Percentiles rank a stretch among this genome's conserved stretches.
Evolutionary conservation across 2,797 vertebrate genomes (phyloP).

Genomic region (Sus cebifrons): DNA sequence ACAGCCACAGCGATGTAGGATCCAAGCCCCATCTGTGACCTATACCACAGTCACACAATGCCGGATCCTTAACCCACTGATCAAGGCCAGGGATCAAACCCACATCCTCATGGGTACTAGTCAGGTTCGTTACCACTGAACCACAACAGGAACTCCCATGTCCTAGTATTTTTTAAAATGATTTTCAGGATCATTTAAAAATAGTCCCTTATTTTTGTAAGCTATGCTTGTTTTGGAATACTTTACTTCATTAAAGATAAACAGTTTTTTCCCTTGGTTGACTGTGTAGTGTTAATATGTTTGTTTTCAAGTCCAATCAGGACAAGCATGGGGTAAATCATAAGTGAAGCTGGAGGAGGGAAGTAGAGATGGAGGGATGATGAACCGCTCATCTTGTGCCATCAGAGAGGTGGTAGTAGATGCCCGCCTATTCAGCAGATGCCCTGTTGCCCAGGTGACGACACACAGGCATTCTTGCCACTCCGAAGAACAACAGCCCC

Average conservation of each 20-base stretch:
- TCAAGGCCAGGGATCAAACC: too few species aligned
- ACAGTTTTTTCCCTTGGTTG: not conserved
- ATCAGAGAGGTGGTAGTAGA: not conserved
- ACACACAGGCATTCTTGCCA: not conserved
- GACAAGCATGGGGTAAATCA: not conserved
- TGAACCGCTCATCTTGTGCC: not conserved
- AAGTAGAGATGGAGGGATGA: not conserved
- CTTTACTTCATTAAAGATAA: slow-evolving; percentile 25
- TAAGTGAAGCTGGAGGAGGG: not conserved
- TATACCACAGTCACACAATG: too few species aligned
- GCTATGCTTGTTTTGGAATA: slow-evolving; percentile 8
- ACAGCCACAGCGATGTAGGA: too few species aligned
- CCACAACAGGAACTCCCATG: too few species aligned
- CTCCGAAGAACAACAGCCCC: fast-evolving
- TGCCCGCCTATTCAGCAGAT: not conserved
- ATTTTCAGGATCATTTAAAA: not conserved
- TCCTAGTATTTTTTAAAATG: slow-evolving; percentile 15
- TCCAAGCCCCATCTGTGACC: too few species aligned
- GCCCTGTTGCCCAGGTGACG: not conserved
- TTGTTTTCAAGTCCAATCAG: not conserved
- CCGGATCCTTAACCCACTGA: too few species aligned
- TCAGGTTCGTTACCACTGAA: too few species aligned
- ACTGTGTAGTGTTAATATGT: slow-evolving; percentile 21
- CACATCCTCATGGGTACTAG: too few species aligned
- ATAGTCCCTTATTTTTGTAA: not conserved